A percentile compares a stretch with the other conserved stretches of the same genome.
These are phyloP conservation scores for Cynodonichthys magdalenae DNA, from an alignment of 2,797 vertebrate species.

Conservation along the genomic window DNA sequence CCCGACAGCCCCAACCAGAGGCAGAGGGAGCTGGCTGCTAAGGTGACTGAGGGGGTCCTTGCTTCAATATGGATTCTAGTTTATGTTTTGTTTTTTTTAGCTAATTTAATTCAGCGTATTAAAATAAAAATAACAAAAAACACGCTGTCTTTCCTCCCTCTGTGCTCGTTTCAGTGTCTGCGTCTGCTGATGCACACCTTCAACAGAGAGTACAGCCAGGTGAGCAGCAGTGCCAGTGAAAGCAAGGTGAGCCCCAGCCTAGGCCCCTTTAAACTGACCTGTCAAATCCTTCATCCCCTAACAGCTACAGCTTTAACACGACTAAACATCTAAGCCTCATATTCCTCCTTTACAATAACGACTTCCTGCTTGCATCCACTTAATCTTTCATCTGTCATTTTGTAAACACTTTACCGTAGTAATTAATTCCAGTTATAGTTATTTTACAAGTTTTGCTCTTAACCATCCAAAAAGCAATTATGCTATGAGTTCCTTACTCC, in stretches of 20 bases:
- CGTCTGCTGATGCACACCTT: slow-evolving; percentile 98
- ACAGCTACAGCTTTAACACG: slow-evolving; percentile 17
- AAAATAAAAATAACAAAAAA: not conserved
- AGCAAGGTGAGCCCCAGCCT: slow-evolving; percentile 92
- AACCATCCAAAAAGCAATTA: too few relatives aligned
- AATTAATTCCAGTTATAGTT: not conserved
- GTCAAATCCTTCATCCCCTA: slow-evolving; percentile 43
- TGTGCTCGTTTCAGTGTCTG: slow-evolving; percentile 85
- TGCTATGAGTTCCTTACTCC: slow-evolving; percentile 1
- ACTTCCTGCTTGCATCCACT: slow-evolving; percentile 7
- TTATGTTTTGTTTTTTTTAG: not conserved
- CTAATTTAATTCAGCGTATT: not conserved
- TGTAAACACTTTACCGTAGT: slow-evolving; percentile 22
- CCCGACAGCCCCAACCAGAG: slow-evolving; percentile 89
- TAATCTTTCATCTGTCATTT: not conserved
- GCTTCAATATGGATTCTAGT: not conserved
- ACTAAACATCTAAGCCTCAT: slow-evolving; percentile 38
- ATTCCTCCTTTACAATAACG: slow-evolving; percentile 1
- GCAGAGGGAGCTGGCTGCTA: slow-evolving; percentile 96
- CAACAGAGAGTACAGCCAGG: slow-evolving; percentile 98
- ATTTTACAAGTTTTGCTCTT: not conserved
- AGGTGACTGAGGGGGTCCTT: slow-evolving; percentile 79
- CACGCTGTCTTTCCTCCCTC: not conserved
- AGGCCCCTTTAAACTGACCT: slow-evolving; percentile 67
- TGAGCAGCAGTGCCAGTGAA: slow-evolving; percentile 97